Percentiles rank a stretch among this genome's conserved stretches.
phyloP scores from a whole-genome alignment of 1,140 invertebrate genomes.

The Battus philenor region DNA sequence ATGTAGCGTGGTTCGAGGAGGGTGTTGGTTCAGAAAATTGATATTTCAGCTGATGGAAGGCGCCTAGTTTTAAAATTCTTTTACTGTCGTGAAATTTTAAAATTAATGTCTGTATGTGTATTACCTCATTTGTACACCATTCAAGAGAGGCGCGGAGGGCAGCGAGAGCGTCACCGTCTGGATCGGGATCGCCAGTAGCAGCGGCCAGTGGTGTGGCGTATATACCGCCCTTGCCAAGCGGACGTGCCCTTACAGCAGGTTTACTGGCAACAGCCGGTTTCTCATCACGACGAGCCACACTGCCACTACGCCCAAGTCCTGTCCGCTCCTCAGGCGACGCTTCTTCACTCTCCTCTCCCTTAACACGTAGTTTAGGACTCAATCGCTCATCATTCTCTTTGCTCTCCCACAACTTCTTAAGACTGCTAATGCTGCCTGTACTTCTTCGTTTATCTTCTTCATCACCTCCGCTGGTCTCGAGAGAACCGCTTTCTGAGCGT shows the following conservation, averaged over 20 bases:
- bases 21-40: no score
- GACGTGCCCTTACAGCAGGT: slow-evolving; percentile 61
- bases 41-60: no score
- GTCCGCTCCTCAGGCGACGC: slow-evolving; percentile 72
- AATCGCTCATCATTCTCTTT: slow-evolving; percentile 78
- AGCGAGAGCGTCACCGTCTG: slow-evolving; percentile 47
- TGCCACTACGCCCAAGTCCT: slow-evolving; percentile 58
- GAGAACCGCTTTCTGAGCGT: slow-evolving; percentile 73
- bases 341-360: slow-evolving; percentile 62
- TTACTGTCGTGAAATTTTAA: no score
- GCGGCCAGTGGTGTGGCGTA: slow-evolving; percentile 79
- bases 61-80: no score
- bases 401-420: slow-evolving; percentile 94
- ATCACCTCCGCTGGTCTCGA: slow-evolving; percentile 77
- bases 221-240: slow-evolving; percentile 69
- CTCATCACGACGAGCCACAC: slow-evolving; percentile 75
- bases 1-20: no score
- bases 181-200: slow-evolving; percentile 18
- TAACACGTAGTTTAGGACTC: slow-evolving; percentile 79
- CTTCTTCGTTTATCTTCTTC: slow-evolving; percentile 92
- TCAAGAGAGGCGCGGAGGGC: slow-evolving; percentile 61
- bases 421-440: slow-evolving; percentile 93
- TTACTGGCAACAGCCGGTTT: slow-evolving; percentile 85
- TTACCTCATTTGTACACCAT: slow-evolving; percentile 62
- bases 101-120: no score